Evolutionary conservation across 2,797 vertebrate species (phyloP).

Genomic region (Gallinago nigripennis): DNA sequence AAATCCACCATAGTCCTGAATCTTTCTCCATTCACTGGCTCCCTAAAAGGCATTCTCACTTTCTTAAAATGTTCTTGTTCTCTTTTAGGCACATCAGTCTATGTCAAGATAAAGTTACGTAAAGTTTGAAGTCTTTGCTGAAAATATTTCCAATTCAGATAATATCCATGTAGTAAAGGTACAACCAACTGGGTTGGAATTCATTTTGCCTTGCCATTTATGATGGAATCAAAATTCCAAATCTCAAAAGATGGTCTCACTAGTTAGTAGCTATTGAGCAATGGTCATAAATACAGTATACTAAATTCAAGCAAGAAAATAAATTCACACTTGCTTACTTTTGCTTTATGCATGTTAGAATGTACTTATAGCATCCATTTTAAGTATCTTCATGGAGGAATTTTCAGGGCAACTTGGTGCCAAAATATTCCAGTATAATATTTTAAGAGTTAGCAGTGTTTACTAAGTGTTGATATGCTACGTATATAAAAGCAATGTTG

Average conservation of each 20-base stretch:
- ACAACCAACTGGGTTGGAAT: neutral
- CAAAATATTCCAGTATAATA: neutral
- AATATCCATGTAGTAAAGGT: neutral
- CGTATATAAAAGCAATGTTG: neutral
- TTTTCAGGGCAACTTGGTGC: neutral
- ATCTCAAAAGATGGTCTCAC: neutral
- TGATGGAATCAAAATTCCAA: neutral
- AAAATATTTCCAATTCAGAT: neutral
- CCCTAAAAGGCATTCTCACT: neutral
- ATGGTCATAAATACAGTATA: neutral
- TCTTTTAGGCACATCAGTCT: neutral
- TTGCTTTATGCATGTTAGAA: neutral
- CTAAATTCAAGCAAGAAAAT: neutral
- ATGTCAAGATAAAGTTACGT: neutral
- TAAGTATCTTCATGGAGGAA: neutral
- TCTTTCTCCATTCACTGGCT: neutral
- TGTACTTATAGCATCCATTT: neutral
- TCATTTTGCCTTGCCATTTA: neutral
- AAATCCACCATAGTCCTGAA: neutral
- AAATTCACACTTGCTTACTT: neutral
- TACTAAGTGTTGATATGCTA: neutral
- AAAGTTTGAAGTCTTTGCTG: neutral
- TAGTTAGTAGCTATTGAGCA: neutral
- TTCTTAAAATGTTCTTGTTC: neutral
- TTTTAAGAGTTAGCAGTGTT: neutral